These are phyloP conservation scores for Cerastis rubricosa DNA, from an alignment of 2,888 invertebrate genomes.

Conservation along the genomic window DNA sequence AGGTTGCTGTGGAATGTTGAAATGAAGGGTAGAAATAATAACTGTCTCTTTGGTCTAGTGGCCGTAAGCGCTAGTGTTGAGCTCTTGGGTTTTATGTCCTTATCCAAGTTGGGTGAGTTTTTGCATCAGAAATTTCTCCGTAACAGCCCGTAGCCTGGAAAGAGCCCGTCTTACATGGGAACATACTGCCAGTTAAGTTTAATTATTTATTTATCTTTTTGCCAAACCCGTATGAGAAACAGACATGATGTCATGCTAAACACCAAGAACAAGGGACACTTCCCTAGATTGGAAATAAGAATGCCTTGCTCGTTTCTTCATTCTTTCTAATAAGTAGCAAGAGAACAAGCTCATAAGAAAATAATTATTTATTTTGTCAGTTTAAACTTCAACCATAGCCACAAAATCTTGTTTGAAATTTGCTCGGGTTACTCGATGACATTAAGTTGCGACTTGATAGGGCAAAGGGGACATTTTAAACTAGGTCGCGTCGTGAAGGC, in stretches of 20 bases:
- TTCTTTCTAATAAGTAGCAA: not conserved
- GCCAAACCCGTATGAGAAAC: not conserved
- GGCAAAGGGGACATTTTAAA: constrained; percentile 50
- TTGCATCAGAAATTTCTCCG: not conserved
- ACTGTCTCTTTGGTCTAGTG: not conserved
- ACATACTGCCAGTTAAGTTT: not conserved
- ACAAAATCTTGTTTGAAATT: constrained; percentile 27
- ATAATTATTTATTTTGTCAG: too few relatives aligned
- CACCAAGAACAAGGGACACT: not conserved
- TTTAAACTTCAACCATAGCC: not conserved
- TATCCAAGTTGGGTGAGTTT: not conserved
- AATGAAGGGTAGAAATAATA: not conserved
- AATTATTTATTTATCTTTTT: not conserved
- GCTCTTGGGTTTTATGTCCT: not conserved
- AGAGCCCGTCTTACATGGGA: not conserved
- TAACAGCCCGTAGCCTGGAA: not conserved
- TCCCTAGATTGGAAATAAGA: not conserved
- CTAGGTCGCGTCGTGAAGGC: constrained; percentile 51
- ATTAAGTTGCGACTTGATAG: constrained; percentile 24
- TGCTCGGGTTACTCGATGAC: constrained; percentile 20
- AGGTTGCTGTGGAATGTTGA: not conserved
- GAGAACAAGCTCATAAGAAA: not conserved
- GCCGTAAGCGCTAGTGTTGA: not conserved
- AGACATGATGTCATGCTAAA: not conserved
- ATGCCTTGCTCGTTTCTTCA: not conserved